A percentile compares a stretch with the other conserved stretches of the same genome.
phyloP scores from a whole-genome alignment of 2,797 vertebrate genomes.

The Helicolenus hilgendorfi region DNA sequence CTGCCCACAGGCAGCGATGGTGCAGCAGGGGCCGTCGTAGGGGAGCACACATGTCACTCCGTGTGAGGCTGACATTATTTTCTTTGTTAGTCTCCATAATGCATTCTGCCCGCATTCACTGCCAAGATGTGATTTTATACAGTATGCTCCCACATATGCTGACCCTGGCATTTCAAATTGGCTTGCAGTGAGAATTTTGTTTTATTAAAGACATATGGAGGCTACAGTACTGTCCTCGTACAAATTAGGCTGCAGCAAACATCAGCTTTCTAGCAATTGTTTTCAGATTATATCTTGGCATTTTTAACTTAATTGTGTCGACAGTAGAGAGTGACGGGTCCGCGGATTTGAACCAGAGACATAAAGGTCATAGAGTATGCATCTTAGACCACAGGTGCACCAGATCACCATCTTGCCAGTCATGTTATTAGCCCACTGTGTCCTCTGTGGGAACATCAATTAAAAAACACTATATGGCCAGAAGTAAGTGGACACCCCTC shows the following conservation, averaged over 20 bases:
- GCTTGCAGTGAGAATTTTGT: slow-evolving; percentile 15
- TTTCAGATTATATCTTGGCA: not conserved
- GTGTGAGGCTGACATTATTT: slow-evolving; percentile 59
- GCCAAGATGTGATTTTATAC: slow-evolving; percentile 75
- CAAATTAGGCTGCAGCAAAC: slow-evolving; percentile 1
- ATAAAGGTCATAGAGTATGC: not conserved
- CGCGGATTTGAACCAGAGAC: not conserved
- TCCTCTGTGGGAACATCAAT: not conserved
- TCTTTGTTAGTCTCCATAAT: slow-evolving; percentile 80
- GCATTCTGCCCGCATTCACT: slow-evolving; percentile 52
- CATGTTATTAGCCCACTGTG: not conserved
- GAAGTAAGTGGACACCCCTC: not conserved
- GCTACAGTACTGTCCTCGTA: not conserved
- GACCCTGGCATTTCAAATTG: slow-evolving; percentile 55
- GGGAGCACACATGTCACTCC: slow-evolving; percentile 73
- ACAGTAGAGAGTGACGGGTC: not conserved
- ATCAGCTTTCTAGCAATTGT: not conserved
- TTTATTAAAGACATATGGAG: slow-evolving; percentile 42
- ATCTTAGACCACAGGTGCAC: too few relatives aligned
- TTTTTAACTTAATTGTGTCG: not conserved
- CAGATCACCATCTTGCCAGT: not conserved
- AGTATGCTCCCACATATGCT: slow-evolving; percentile 73
- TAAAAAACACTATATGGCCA: not conserved
- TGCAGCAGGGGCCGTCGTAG: slow-evolving; percentile 58
- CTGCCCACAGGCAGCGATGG: slow-evolving; percentile 70